phyloP scores from a whole-genome alignment of 2,888 invertebrate species.

The Trissolcus brochymenae region DNA sequence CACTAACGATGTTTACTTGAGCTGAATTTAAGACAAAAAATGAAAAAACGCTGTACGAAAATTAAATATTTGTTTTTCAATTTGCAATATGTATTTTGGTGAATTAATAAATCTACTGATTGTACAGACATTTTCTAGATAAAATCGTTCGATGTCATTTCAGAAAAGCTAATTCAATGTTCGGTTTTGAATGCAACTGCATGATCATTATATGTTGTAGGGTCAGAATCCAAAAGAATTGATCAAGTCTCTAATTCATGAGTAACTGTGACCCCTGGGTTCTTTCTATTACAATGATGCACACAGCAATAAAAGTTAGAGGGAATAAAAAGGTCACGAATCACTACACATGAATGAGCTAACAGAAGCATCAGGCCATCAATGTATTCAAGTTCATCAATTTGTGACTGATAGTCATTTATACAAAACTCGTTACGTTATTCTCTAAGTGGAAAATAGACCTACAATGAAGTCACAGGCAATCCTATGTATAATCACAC shows the following conservation, averaged over 20 bases:
- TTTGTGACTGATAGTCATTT: conserved; percentile 10
- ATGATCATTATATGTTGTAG: too few species aligned
- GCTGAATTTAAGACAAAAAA: not conserved
- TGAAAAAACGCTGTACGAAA: too few species aligned
- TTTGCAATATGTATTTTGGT: too few species aligned
- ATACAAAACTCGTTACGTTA: not conserved
- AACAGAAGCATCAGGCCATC: conserved; percentile 13
- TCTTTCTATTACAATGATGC: conserved; percentile 15
- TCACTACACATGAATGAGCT: conserved; percentile 22
- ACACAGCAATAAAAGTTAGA: conserved; percentile 9
- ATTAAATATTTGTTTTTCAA: too few species aligned
- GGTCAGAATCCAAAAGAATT: not conserved
- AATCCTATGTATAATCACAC: too few species aligned
- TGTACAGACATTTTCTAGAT: not conserved
- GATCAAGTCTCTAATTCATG: not conserved
- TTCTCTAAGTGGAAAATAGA: too few species aligned
- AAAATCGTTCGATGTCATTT: not conserved
- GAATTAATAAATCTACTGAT: too few species aligned
- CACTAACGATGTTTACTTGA: too few species aligned
- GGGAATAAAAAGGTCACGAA: conserved; percentile 25
- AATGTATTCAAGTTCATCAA: conserved; percentile 9
- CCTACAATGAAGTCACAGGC: too few species aligned
- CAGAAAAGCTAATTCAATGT: conserved; percentile 1
- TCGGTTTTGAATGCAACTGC: not conserved
- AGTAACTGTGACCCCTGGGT: not conserved